Evolutionary conservation across 2,888 invertebrate species (phyloP), one percentile per base, ranked within the genome.

Genomic region (Dolichomitus sp.): DNA sequence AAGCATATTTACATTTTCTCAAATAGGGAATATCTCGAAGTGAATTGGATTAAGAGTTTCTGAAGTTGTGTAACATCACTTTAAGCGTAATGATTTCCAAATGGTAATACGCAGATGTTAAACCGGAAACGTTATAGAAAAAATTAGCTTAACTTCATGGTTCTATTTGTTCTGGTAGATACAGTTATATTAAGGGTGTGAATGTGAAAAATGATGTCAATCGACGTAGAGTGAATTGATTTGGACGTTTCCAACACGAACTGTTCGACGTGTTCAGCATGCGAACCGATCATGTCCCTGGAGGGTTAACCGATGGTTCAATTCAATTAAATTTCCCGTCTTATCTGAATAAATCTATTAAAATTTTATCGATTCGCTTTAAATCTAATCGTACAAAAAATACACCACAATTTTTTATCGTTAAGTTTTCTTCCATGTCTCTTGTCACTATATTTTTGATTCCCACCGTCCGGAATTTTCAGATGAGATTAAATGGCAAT

Each of bases 21-120:
- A 9, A 37, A 37, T 37, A 37, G 4, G 7, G 9, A 37, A 37
- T 2, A 0, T 9, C 37, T 37, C 37, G 6, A 9, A 37, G 9
- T 37, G 9, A 37, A 7, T 37, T 7, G 37, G 9, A 37, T 37
- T 2, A 37, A 37, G 37, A 37, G 37, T 37, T 37, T 9, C 9
- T 9, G 37, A 37, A 37, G 37, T 5, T 37, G 33, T 33, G 33
- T 6, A 33, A 33, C 33, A 33, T 33, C 6, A 33, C 4, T 4
- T 33, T 52, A 61, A 40, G 40, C 52, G 23, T 42, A 65, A 69
- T 27, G 54, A 12, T 63, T 33, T 30, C 30, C 23, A 42, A 74
- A 54, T 11, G 33, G 27, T 30, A 63, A 37, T 52, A 37, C 61
- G 40, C 5, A n/a, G 57, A 23, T 9, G 14, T 42, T 45, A 40